phyloP scores from a whole-genome alignment of 2,113 vertebrate species.

The Ammodytes dubius region DNA sequence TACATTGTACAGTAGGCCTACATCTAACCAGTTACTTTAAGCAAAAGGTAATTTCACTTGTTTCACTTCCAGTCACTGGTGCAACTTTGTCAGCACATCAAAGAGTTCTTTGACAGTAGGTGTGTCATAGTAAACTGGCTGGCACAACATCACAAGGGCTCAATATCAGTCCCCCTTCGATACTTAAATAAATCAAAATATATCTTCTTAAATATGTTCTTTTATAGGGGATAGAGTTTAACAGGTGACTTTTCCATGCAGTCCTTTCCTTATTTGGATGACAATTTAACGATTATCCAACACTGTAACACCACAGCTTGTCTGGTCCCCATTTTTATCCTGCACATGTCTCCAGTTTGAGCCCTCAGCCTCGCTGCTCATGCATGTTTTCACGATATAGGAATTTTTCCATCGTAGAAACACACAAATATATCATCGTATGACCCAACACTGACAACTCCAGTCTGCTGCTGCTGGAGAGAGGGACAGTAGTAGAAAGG shows the following conservation, averaged over 20 bases:
- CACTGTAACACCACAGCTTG: neutral
- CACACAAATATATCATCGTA: conserved; percentile 77
- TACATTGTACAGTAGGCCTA: conserved; percentile 42
- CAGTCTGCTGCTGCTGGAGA: conserved; percentile 69
- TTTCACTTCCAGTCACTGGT: conserved; percentile 42
- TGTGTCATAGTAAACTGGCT: conserved; percentile 15
- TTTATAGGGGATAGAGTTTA: neutral
- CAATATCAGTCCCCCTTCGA: conserved; percentile 8
- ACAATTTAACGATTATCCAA: neutral
- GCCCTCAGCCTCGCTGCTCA: conserved; percentile 35
- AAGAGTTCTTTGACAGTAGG: neutral
- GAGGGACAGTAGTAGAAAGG: conserved; percentile 78
- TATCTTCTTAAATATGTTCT: neutral
- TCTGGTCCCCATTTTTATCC: conserved; percentile 15
- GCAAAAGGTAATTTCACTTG: conserved; percentile 27
- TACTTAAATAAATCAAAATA: neutral
- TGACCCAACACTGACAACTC: conserved; percentile 75
- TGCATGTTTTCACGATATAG: conserved; percentile 54
- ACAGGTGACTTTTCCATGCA: neutral
- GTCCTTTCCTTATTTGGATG: neutral
- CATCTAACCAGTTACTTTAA: conserved; percentile 43
- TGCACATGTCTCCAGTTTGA: conserved; percentile 23
- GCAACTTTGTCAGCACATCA: conserved; percentile 11
- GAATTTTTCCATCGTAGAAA: conserved; percentile 74
- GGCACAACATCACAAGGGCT: neutral